Evolutionary conservation across 2,888 invertebrate genomes (phyloP).

Genomic region (Embidobia sp.): DNA sequence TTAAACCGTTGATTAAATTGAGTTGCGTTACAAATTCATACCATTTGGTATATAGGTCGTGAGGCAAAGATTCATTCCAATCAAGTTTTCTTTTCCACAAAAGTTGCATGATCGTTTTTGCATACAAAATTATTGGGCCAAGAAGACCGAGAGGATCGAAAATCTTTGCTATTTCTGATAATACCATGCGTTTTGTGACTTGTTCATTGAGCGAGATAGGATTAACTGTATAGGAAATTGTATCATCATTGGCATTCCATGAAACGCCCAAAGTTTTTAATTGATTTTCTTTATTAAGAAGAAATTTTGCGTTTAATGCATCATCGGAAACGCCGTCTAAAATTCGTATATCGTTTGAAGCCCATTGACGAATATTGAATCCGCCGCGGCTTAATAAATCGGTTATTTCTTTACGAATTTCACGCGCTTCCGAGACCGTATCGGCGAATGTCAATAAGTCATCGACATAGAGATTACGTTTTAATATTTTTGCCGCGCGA

Average conservation of each 20-base stretch:
- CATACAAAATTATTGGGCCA: slow-evolving; percentile 62
- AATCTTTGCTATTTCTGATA: slow-evolving; percentile 66
- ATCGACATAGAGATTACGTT: slow-evolving; percentile 6
- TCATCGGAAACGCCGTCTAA: slow-evolving; percentile 8
- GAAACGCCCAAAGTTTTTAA: no score
- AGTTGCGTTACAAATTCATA: slow-evolving; percentile 49
- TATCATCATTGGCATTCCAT: no score
- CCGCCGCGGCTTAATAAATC: slow-evolving; percentile 44
- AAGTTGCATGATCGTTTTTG: slow-evolving; percentile 66
- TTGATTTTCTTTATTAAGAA: no score
- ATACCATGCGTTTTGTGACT: slow-evolving; percentile 59
- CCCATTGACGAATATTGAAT: slow-evolving; percentile 66
- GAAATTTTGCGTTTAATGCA: slow-evolving; percentile 30
- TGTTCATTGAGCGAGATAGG: not conserved
- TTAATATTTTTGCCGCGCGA: not conserved
- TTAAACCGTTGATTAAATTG: slow-evolving; percentile 39
- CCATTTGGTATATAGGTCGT: slow-evolving; percentile 56
- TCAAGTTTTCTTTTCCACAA: slow-evolving; percentile 65
- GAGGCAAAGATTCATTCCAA: slow-evolving; percentile 66
- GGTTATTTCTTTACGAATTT: slow-evolving; percentile 45
- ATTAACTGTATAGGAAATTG: slow-evolving; percentile 56
- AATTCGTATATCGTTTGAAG: slow-evolving; percentile 56
- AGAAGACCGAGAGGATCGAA: slow-evolving; percentile 68
- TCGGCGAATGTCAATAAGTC: not conserved
- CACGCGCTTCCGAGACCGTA: slow-evolving; percentile 5